Base-by-base conservation (phyloP, 2,888 invertebrate species). In the Hydropsyche betteni region DNA sequence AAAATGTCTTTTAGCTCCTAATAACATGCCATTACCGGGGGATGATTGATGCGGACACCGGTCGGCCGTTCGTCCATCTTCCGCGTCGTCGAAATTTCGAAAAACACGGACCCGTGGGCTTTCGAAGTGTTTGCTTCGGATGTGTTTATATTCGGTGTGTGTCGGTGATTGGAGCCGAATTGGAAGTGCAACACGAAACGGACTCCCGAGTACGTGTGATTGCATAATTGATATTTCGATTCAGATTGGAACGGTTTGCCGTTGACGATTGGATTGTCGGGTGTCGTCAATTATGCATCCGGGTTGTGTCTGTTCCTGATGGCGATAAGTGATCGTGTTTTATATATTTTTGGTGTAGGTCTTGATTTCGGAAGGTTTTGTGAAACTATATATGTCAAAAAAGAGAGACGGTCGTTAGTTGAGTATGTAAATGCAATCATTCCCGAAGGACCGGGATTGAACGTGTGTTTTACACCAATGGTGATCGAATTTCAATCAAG, bases 1-100 rank as follows among this genome's bases (percentile, higher is more conserved):
- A 53, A 70, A 72, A 72, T 72, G 72, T 72, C 72, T 72, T 44
- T 72, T 72, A 72, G 72, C 38, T 72, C 44, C 72, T 72, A 72
- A 72, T 72, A 72, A 72, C 44, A 72, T 61, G 34, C 58, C 14
- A 72, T 72, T 72, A 72, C 3, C 36, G 8, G 53, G 53, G 36
- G 58, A 72, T 72, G 72, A 72, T 72, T 72, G 58, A 61, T 72
- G 70, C 53, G 51, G 51, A 69, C 44, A 51, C 69, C 51, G 33
- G 68, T 68, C 36, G 7, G 10, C 6, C 7, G 44, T 44, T 24
- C 7, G 44, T 0, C 4, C 6, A 1, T 44, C 44, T 44, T 4
- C 2, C 4, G 2, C 44, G 3, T 44, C 24, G 1, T 24, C 24
- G 24, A 24, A 24, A 24, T 24, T 24, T 24, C 24, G 24, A 24